Evolutionary conservation across 2,113 vertebrate species (phyloP), one percentile per base, ranked within the genome.

Genomic region (Oryzias curvinotus): DNA sequence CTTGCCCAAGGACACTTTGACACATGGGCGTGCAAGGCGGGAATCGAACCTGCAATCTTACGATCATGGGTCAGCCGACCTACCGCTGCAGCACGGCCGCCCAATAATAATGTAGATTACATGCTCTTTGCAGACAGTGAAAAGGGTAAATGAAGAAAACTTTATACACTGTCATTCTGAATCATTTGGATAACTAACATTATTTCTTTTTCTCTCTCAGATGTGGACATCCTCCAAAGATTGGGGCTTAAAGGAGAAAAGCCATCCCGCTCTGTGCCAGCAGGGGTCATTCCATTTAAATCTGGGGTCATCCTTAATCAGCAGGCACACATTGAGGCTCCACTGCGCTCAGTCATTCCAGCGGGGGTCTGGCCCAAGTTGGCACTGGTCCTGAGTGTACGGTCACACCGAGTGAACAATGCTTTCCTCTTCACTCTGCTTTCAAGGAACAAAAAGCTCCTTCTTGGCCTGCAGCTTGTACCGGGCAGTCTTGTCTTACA

Each of bases 211-310:
- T 71, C 36, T 66, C 41, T 57, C 62, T 18, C 57, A 98, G 97
- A 97, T 96, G 96, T 96, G 93, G 96, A 98, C 52, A 92, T 98
- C 86, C 94, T 98, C 86, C 95, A 96, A 80, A 93, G 74, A 82
- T 87, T 98, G 93, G 95, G 95, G 87, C 95, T 98, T 87, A 92
- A 92, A 80, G 92, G 93, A 91, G 94, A 94, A 59, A 95, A 94
- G 87, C 86, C 90, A 15, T 92, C 80, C n/a, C 68, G 89, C 48
- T 78, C 87, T 1, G 82, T 91, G 88, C 94, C 94, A 78, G 84
- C 89, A 79, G 97, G 97, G 60, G 91, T 98, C 89, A 97, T 98
- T 81, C 95, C 95, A 5, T 95, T 96, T 85, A 92, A 89, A 77
- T 93, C 92, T 4, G 96, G 97, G 75, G 92, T 98, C 91, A 97